Base-by-base conservation (phyloP, 2,113 vertebrate species). In the Aspiorhynchus laticeps region DNA sequence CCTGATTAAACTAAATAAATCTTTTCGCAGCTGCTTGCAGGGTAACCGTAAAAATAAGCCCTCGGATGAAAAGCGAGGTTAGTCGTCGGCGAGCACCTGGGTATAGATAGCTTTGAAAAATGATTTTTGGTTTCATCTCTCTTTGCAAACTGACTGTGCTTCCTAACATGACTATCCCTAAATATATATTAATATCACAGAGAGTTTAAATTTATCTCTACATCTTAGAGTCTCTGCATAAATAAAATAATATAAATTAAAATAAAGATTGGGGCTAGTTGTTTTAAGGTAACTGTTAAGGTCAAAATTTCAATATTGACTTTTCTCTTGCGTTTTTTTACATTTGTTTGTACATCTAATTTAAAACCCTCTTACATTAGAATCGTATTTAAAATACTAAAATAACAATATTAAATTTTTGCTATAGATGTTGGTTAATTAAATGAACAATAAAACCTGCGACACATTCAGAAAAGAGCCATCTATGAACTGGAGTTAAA, bases 1-100 rank as follows among this genome's bases (percentile, higher is more conserved):
- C 53, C 83, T 89, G 84, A 88, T 91, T 91, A 80, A 84, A 90
- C 43, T 82, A 88, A 90, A 87, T 86, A 90, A 91, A 87, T 51
- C 11, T 46, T 74, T 71, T 63, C 43, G 67, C 86, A 89, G 82
- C 80, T 83, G 73, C 24, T 85, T 26, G 19, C 15, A 80, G n/a
- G 31, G 33, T 3, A 26, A 85, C 38, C 7, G 7, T 36, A 33
- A 48, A 87, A 56, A 84, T 26, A 81, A 61, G n/a, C n/a, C 33
- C 36, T 73, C 21, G 43, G 31, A 63, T 4, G 41, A 63, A 43
- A 24, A 69, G 12, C 56, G 19, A 63, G 78, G 8, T 48, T 26
- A 79, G 36, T 24, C 36, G 19, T 28, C 5, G 36, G 36, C 17
- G 12, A 56, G 61, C 59, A 86, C 51, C 77, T 85, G 46, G 67